A percentile compares a stretch with the other conserved stretches of the same genome.
Evolutionary conservation across 2,888 invertebrate genomes (phyloP).

Genomic region (Plemyria rubiginata): DNA sequence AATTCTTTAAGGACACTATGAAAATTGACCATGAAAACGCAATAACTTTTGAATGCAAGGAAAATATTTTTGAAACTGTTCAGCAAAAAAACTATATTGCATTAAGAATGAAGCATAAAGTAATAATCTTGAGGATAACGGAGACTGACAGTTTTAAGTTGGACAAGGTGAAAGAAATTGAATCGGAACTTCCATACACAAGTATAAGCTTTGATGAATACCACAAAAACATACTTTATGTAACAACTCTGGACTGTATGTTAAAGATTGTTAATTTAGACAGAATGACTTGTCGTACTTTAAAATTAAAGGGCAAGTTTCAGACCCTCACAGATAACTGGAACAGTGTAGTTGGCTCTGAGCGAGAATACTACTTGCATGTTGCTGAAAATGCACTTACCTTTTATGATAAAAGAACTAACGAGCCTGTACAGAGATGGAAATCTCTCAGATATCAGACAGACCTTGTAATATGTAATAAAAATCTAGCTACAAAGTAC

Average conservation of each 20-base stretch:
- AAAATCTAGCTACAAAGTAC: constrained; percentile 63
- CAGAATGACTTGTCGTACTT: constrained; percentile 61
- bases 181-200: constrained; percentile 67
- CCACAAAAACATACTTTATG: constrained; percentile 71
- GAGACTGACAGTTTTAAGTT: constrained; percentile 48
- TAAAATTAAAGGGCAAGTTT: constrained; percentile 57
- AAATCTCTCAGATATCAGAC: constrained; percentile 55
- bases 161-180: constrained; percentile 62
- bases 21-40: constrained; percentile 48
- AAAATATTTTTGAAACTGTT: constrained; percentile 73
- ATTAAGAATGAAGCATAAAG: constrained; percentile 66
- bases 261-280: constrained; percentile 72
- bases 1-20: constrained; percentile 55
- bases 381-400: constrained; percentile 60
- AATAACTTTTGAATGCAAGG: constrained; percentile 60
- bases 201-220: constrained; percentile 71
- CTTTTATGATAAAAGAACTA: constrained; percentile 73
- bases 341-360: constrained; percentile 67
- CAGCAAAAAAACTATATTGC: constrained; percentile 63
- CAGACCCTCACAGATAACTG: constrained; percentile 65
- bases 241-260: constrained; percentile 62
- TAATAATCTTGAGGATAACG: constrained; percentile 64
- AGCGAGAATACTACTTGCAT: constrained; percentile 64
- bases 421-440: constrained; percentile 56
- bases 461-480: constrained; percentile 63